A percentile compares a stretch with the other conserved stretches of the same genome.
These are phyloP conservation scores for Aphidoletes aphidimyza DNA, from an alignment of 2,888 invertebrate genomes.

Conservation along the genomic window DNA sequence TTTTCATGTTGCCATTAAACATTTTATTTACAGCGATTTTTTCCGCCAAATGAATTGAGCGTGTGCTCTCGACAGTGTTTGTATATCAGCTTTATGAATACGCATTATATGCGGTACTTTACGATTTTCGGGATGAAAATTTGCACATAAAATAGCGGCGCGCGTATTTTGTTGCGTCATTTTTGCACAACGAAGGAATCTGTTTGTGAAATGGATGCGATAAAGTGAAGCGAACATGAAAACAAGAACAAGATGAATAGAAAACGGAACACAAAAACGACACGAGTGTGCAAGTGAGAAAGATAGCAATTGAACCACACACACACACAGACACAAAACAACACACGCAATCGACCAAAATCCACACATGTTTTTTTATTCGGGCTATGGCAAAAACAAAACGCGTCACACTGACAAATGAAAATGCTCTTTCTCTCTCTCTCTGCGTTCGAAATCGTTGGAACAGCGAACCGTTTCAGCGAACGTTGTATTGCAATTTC, in stretches of 20 bases:
- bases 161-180: neutral
- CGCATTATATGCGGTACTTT: conserved; percentile 44
- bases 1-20: neutral
- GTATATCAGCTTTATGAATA: conserved; percentile 34
- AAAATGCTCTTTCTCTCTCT: neutral
- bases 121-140: neutral
- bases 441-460: neutral
- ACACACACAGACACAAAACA: neutral
- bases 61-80: neutral
- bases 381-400: conserved; percentile 24
- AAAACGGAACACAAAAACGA: neutral
- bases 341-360: neutral
- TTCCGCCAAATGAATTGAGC: neutral
- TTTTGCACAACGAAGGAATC: too few relatives aligned
- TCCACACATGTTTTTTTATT: neutral
- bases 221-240: conserved; percentile 3
- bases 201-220: conserved; percentile 41
- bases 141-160: neutral
- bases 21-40: conserved; percentile 39
- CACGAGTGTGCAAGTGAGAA: neutral
- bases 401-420: neutral
- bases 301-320: neutral
- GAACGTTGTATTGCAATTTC: conserved; percentile 7
- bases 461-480: too few relatives aligned
- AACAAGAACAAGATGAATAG: neutral